Base-by-base conservation (phyloP, 1,140 invertebrate species). In the Lordiphosa clarofinis region DNA sequence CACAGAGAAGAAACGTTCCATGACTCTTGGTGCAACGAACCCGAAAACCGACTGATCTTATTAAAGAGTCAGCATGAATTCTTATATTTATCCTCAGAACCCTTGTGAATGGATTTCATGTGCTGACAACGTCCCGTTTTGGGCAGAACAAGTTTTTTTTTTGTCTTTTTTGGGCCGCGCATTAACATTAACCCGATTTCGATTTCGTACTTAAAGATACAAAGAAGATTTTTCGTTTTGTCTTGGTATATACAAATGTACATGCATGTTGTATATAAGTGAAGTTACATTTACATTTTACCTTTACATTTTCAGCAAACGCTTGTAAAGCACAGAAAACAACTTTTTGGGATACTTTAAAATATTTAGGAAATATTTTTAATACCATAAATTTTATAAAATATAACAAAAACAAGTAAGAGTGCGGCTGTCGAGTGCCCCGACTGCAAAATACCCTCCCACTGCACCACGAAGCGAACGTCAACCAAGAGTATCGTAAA, bases 171-270 rank as follows among this genome's bases (percentile, higher is more conserved):
- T 31, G 28, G 28, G 28, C 28, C 28, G 33, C 49, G 13, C 56
- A 67, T 82, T 62, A 66, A 69, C 72, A 82, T 82, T 82, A 82
- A 82, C 76, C 76, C 78, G 78, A 82, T 82, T 79, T 66, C 42
- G 50, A 55, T 37, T 44, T 57, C 38, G 40, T 50, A 73, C 54
- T 50, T 43, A 49, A 35, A 47, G 11, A 66, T 38, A 52, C 40
- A 44, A 39, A 54, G 36, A 44, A 44, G 28, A 46, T 1, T 31
- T 37, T 40, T 59, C 10, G 24, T 39, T 10, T 15, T 7, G n/a
- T 2, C 5, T n/a, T n/a, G 10, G 46, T 24, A 35, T 46, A 35
- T 40, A 24, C 6, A 12, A 37, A 38, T 10, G 28, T 12, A n/a
- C 12, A 9, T 15, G 7, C 21, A 5, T 40, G 12, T 2, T 40